phyloP scores from a whole-genome alignment of 35 echinoderm and acorn worm species.

The Amphiura filiformis region DNA sequence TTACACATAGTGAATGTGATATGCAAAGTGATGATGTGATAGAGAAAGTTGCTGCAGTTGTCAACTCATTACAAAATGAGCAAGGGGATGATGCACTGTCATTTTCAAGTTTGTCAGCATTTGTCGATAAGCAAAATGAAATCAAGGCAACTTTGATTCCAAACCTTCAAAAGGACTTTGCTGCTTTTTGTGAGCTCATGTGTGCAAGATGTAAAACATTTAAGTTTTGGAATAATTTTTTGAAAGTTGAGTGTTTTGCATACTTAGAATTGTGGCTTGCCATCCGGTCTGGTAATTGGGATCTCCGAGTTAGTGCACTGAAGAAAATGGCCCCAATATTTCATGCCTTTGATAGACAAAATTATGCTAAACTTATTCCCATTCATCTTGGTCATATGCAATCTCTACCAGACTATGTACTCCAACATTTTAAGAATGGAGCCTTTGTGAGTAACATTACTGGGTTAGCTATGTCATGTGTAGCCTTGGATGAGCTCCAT shows the following conservation, averaged over 20 bases:
- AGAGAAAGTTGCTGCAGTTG: neutral
- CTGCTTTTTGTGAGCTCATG: constrained; percentile 17
- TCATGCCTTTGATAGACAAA: constrained; percentile 63
- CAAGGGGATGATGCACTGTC: neutral
- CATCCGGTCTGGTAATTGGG: constrained; percentile 46
- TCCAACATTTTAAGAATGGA: constrained; percentile 51
- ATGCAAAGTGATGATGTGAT: neutral
- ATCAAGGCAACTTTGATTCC: neutral
- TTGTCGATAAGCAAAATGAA: neutral
- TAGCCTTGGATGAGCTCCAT: constrained; percentile 64
- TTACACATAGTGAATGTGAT: neutral
- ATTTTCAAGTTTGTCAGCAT: neutral
- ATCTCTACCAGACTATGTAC: constrained; percentile 27
- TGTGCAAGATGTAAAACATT: constrained; percentile 11
- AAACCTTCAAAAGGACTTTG: neutral
- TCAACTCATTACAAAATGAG: neutral
- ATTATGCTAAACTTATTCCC: constrained; percentile 60
- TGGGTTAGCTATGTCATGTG: constrained; percentile 29
- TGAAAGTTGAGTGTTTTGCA: constrained; percentile 43
- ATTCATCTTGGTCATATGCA: constrained; percentile 50
- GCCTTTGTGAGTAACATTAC: constrained; percentile 58
- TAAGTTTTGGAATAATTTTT: constrained; percentile 40
- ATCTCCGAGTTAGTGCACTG: constrained; percentile 42
- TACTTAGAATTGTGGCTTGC: constrained; percentile 39
- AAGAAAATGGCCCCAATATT: constrained; percentile 56